phyloP scores from a whole-genome alignment of 1,140 invertebrate species.

The Aphaenogaster floridana region DNA sequence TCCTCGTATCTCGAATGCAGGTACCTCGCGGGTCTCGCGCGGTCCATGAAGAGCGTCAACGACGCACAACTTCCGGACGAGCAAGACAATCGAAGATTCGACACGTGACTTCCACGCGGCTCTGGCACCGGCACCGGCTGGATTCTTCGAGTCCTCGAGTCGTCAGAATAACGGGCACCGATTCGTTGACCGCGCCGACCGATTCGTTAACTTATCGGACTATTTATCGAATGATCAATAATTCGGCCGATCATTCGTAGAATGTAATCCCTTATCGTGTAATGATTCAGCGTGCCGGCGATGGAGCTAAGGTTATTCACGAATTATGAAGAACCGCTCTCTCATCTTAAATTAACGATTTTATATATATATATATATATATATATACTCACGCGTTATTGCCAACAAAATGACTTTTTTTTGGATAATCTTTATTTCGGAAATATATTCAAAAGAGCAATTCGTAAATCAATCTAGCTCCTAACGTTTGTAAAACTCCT shows the following conservation, averaged over 20 bases:
- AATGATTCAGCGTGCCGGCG: slow-evolving; percentile 17
- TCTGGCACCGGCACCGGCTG: slow-evolving; percentile 66
- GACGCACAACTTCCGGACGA: slow-evolving; percentile 69
- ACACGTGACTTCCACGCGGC: slow-evolving; percentile 69
- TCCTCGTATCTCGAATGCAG: slow-evolving; percentile 78
- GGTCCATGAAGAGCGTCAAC: slow-evolving; percentile 74
- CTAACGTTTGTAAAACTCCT: slow-evolving; percentile 14
- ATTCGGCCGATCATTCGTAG: slow-evolving; percentile 23
- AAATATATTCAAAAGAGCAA: background rate
- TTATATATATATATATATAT: background rate
- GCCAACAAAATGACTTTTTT: background rate
- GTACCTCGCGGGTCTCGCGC: slow-evolving; percentile 71
- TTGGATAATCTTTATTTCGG: background rate
- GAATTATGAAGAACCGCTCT: background rate
- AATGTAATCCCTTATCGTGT: slow-evolving; percentile 48
- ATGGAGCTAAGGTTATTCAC: slow-evolving; percentile 42
- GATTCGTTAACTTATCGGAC: slow-evolving; percentile 11
- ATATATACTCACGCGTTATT: background rate
- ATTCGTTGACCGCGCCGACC: slow-evolving; percentile 49
- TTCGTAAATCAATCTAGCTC: slow-evolving; percentile 31
- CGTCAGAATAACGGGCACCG: slow-evolving; percentile 54
- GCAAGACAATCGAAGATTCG: slow-evolving; percentile 71
- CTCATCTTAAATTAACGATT: background rate
- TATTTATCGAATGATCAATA: slow-evolving; percentile 66
- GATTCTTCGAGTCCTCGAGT: slow-evolving; percentile 63